phyloP scores from a whole-genome alignment of 2,797 vertebrate species.

The Peromyscus eremicus region DNA sequence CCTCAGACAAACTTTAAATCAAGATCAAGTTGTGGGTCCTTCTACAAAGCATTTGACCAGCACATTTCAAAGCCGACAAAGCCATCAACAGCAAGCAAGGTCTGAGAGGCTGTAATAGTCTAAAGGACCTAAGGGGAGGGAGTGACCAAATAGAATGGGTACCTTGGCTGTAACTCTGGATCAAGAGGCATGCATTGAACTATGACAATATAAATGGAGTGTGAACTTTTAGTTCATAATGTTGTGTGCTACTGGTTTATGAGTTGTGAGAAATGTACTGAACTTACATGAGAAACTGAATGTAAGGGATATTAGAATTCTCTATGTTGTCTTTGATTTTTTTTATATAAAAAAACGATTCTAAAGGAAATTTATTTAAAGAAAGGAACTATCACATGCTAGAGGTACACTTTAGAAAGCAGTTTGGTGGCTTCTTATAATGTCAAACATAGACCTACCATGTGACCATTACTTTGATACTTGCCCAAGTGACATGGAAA shows the following conservation, averaged over 20 bases:
- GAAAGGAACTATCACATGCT: neutral
- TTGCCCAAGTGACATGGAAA: conserved; percentile 6
- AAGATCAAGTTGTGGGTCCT: neutral
- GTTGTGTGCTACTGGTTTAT: neutral
- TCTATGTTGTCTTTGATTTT: neutral
- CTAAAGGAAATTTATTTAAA: conserved; percentile 33
- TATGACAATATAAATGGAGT: neutral
- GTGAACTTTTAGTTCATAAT: conserved; percentile 1
- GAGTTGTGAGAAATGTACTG: conserved; percentile 12
- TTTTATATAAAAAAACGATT: neutral
- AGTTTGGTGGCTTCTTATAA: neutral
- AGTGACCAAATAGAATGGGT: neutral
- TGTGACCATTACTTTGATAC: neutral
- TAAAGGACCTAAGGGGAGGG: neutral
- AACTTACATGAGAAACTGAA: neutral
- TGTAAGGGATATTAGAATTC: neutral
- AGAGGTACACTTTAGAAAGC: conserved; percentile 15
- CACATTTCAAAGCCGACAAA: neutral
- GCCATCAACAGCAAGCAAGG: neutral
- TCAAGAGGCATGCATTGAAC: neutral
- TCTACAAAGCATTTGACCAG: neutral
- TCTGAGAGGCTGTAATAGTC: neutral
- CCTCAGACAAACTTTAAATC: neutral
- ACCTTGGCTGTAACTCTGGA: neutral
- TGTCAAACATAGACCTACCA: neutral